phyloP scores from a whole-genome alignment of 2,888 invertebrate genomes.

The Euproctis similis region DNA sequence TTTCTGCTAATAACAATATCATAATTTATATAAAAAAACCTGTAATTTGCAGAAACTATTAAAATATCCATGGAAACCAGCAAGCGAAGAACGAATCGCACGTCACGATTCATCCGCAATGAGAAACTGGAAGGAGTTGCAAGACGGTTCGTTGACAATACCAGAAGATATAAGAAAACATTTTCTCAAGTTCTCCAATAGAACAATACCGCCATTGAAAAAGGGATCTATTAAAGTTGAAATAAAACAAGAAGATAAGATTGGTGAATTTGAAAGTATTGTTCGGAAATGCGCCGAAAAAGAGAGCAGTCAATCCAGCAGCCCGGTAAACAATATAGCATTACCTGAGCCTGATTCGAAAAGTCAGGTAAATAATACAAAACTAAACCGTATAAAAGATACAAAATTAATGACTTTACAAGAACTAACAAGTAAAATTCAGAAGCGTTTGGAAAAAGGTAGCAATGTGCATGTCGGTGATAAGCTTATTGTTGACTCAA shows the following conservation, averaged over 20 bases:
- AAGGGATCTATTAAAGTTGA: slow-evolving; percentile 51
- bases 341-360: slow-evolving; percentile 5
- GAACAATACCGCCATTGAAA: slow-evolving; percentile 66
- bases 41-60: slow-evolving; percentile 77
- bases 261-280: slow-evolving; percentile 70
- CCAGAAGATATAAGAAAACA: slow-evolving; percentile 70
- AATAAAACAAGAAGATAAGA: slow-evolving; percentile 36
- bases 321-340: slow-evolving; percentile 7
- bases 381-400: slow-evolving; percentile 22
- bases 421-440: slow-evolving; percentile 48
- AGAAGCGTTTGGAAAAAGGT: slow-evolving; percentile 47
- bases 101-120: slow-evolving; percentile 80
- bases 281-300: slow-evolving; percentile 52
- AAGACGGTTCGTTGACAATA: slow-evolving; percentile 69
- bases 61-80: slow-evolving; percentile 79
- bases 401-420: slow-evolving; percentile 47
- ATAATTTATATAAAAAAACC: neutral
- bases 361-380: slow-evolving; percentile 4
- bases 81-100: slow-evolving; percentile 69
- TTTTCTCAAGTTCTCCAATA: slow-evolving; percentile 79
- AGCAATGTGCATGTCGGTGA: slow-evolving; percentile 44
- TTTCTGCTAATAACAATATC: slow-evolving; percentile 2
- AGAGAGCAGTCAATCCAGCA: slow-evolving; percentile 15
- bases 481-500: slow-evolving; percentile 43
- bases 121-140: slow-evolving; percentile 82